Evolutionary conservation across 2,113 vertebrate species (phyloP), one percentile per base, ranked within the genome.

Genomic region (Puntigrus tetrazona): DNA sequence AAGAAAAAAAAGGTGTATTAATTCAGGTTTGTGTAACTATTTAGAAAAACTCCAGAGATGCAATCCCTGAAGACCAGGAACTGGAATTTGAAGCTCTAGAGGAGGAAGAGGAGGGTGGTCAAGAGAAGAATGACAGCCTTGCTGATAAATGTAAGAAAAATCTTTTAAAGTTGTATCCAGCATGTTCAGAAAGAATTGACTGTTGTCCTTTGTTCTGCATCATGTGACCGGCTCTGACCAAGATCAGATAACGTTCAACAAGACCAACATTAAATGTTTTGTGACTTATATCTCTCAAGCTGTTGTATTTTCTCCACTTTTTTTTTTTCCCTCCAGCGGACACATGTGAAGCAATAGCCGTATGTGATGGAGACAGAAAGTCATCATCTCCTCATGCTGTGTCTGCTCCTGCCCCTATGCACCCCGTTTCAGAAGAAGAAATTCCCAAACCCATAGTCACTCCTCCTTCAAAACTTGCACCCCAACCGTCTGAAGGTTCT

Each of bases 31-130:
- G 5, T 73, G 9, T 67, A 10, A 55, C 45, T 16, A 7, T 45
- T n/a, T 88, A 95, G 94, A 95, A 95, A 82, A 90, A 88, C n/a
- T 92, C 93, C 63, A 94, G 94, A 85, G 95, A 95, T n/a, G 57
- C 92, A 1, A 93, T 93, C 80, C 87, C 87, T 0, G 94, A 95
- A 85, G 94, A 95, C 52, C 95, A 94, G 84, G 94, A 95, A 86
- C 90, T 95, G 2, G 94, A 93, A 36, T 95, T 95, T 84, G 93
- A 93, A 78, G 92, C 93, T 9, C 84, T 95, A 45, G 94, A 94
- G 47, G 95, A 95, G 1, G 94, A 94, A 3, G 93, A 94, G 2
- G 93, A 93, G 14, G 8, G 29, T 1, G 87, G 83, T 13, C 36
- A 2, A n/a, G 87, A 86, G 61, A 63, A 31, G 47, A n/a, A n/a